Evolutionary conservation across 2,797 vertebrate genomes (phyloP).

Genomic region (Notolabrus celidotus): DNA sequence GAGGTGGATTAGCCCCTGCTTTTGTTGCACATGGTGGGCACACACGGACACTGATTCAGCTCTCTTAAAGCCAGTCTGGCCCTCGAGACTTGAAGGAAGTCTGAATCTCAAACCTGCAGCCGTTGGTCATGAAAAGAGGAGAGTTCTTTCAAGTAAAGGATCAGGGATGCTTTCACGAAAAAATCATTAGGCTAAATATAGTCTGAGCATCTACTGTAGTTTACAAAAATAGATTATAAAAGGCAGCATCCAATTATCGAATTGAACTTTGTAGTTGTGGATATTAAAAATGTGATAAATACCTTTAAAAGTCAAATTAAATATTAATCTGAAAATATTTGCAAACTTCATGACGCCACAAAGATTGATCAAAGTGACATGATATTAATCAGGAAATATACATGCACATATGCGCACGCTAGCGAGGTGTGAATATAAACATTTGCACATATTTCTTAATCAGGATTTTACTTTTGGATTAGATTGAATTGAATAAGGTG

Average conservation of each 20-base stretch:
- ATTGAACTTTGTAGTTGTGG: no score
- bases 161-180: no score
- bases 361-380: constrained; percentile 25
- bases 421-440: constrained; percentile 51
- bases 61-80: constrained; percentile 78
- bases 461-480: constrained; percentile 37
- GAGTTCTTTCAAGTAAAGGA: constrained; percentile 30
- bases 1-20: constrained; percentile 83
- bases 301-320: constrained; percentile 39
- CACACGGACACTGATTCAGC: constrained; percentile 80
- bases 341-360: neutral
- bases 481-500: constrained; percentile 43
- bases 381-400: constrained; percentile 19
- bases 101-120: constrained; percentile 64
- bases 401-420: constrained; percentile 21
- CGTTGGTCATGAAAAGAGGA: constrained; percentile 55
- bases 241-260: no score
- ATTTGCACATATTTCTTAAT: constrained; percentile 52
- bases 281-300: neutral
- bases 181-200: neutral
- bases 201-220: neutral
- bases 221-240: neutral
- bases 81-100: constrained; percentile 77
- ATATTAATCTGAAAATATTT: constrained; percentile 25
- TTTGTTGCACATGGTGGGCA: constrained; percentile 80